phyloP scores from a whole-genome alignment of 2,888 invertebrate genomes.

The Tinea semifulvella region DNA sequence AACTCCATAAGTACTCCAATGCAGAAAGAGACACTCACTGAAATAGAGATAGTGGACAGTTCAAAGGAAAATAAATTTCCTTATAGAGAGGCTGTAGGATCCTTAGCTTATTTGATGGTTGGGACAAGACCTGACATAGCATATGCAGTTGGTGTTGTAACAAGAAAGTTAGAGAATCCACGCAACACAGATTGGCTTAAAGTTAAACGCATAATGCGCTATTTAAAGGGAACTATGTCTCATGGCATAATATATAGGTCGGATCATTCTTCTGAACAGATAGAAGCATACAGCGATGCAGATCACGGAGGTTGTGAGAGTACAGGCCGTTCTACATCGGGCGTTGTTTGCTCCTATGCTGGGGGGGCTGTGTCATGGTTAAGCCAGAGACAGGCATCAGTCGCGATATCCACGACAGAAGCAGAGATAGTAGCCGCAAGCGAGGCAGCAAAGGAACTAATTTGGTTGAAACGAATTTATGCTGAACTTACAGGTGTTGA shows the following conservation, averaged over 20 bases:
- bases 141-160: slow-evolving; percentile 12
- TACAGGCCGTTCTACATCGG: slow-evolving; percentile 17
- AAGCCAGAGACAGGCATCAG: slow-evolving; percentile 26
- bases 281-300: slow-evolving; percentile 16
- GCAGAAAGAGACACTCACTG: slow-evolving; percentile 3
- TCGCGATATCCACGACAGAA: slow-evolving; percentile 28
- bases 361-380: slow-evolving; percentile 25
- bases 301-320: slow-evolving; percentile 16
- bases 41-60: not conserved
- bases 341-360: slow-evolving; percentile 20
- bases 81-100: slow-evolving; percentile 14
- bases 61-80: slow-evolving; percentile 8
- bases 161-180: slow-evolving; percentile 14
- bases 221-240: slow-evolving; percentile 1
- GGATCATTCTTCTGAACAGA: not conserved
- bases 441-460: slow-evolving; percentile 23
- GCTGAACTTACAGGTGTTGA: slow-evolving; percentile 15
- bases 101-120: slow-evolving; percentile 14
- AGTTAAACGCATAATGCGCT: slow-evolving; percentile 16
- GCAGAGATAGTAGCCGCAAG: slow-evolving; percentile 28
- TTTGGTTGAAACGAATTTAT: slow-evolving; percentile 25
- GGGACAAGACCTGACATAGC: slow-evolving; percentile 14
- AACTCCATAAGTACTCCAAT: slow-evolving; percentile 14
- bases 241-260: not conserved
- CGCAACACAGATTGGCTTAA: not conserved